Base-by-base conservation (phyloP, 2,888 invertebrate genomes). In the Himalopsyche anomala region DNA sequence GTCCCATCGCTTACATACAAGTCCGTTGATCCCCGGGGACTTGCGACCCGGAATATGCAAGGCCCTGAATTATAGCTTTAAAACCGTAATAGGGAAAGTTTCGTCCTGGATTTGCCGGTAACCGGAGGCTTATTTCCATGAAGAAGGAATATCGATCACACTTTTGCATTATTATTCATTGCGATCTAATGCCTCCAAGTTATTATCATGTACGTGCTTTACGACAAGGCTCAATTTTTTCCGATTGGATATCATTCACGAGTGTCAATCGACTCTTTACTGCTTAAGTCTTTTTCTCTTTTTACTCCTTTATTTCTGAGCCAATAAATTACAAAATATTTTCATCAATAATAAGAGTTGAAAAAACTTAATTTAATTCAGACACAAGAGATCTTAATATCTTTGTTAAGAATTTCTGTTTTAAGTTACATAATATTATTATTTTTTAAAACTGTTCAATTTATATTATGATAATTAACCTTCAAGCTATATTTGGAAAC, bases 131-230 rank as follows among this genome's bases (percentile, higher is more conserved):
- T 62, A 62, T 62, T 62, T 62, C 62, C 62, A 62, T 62, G 19
- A 62, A 62, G 62, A 9, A 62, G 8, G 62, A 62, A 11, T 51
- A 81, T 81, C 81, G 81, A 81, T 81, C 81, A 81, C 45, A 28
- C 42, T 62, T 42, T 42, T n/a, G 40, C 81, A 81, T 81, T 81
- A 81, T 40, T 81, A 81, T 81, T 81, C 81, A 81, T 81, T 45
- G 81, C 40, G 45, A 42, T 81, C 42, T 81, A 81, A 81, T 81
- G 81, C 81, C 38, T 45, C 28, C 19, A 0, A 28, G 81, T 81
- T 81, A 81, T 81, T 81, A 81, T 81, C 81, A 19, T 45, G 81
- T 81, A 45, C 81, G 81, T 81, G 45, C 19, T 81, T 45, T 45
- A 45, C 81, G 28, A 40, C 45, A 4, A 19, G 19, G 45, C 28